Evolutionary conservation across 1,140 invertebrate species (phyloP).

Genomic region (Heliconius nattereri): DNA sequence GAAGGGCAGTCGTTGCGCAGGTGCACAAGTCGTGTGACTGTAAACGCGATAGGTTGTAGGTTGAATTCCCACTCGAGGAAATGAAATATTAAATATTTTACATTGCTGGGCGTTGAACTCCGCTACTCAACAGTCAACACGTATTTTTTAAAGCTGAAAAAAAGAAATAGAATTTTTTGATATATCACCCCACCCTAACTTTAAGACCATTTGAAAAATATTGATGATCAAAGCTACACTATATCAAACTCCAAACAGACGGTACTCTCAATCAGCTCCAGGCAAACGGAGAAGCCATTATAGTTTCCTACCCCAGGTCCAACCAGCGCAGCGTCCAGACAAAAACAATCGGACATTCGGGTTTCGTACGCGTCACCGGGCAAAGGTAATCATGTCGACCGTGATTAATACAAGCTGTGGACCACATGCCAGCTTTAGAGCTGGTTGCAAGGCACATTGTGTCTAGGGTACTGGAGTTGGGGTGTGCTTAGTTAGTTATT

Average conservation of each 20-base stretch:
- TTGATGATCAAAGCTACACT: too few relatives aligned
- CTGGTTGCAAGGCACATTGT: background rate
- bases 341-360: slow-evolving; percentile 7
- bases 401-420: slow-evolving; percentile 3
- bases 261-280: background rate
- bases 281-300: background rate
- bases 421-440: background rate
- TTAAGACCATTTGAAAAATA: too few relatives aligned
- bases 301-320: background rate
- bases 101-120: too few relatives aligned
- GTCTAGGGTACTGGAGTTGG: background rate
- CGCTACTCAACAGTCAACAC: too few relatives aligned
- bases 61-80: too few relatives aligned
- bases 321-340: background rate
- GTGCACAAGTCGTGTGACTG: too few relatives aligned
- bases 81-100: too few relatives aligned
- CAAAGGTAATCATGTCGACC: slow-evolving; percentile 12
- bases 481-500: background rate
- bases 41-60: too few relatives aligned
- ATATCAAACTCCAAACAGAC: background rate
- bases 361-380: background rate
- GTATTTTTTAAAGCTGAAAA: too few relatives aligned
- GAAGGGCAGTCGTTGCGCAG: too few relatives aligned
- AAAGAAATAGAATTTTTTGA: background rate
- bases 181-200: background rate